Base-by-base conservation (phyloP, 2,888 invertebrate species). In the Apantesis nais region DNA sequence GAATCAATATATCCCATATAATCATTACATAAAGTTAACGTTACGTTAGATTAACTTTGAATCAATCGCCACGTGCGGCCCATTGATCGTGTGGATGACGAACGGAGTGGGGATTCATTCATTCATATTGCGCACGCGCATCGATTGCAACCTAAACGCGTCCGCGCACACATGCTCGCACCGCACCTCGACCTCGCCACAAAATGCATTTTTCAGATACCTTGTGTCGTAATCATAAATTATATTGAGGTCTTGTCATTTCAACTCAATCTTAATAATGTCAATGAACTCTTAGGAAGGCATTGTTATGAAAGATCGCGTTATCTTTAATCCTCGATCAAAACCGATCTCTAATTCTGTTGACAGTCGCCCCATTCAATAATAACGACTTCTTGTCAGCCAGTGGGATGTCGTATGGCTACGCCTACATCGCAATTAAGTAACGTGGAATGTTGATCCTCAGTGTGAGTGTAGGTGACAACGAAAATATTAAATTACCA, bases 41-140 rank as follows among this genome's bases (percentile, higher is more conserved):
- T 76, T 55, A 58, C 58, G 29, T 79, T 74, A 80, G 73, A 89
- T 87, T 85, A 83, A 85, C 83, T 85, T 86, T 84, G 85, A 86
- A 88, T 89, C 86, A 86, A 90, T 86, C 84, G 87, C 91, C 93
- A 91, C 93, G 92, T 91, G 92, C 91, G 85, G 87, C 86, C 90
- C 92, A 93, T 92, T 93, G 93, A 93, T 90, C 86, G 86, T 74
- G 79, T 76, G 81, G 83, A 82, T 79, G 79, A 84, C 82, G 76
- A 72, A 83, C 79, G 85, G 83, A 84, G 89, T 84, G 89, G 86
- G 87, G 86, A 84, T 88, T 87, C 92, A 93, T 93, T 93, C 92
- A 93, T 93, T 92, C 90, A 91, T 88, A 87, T 84, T 86, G 92
- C 89, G 90, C 91, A 85, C 90, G 89, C 90, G 89, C 88, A 86